Conservation (phyloP, 1,140 invertebrate genomes). For the Fragariocoptes setiger region DNA sequence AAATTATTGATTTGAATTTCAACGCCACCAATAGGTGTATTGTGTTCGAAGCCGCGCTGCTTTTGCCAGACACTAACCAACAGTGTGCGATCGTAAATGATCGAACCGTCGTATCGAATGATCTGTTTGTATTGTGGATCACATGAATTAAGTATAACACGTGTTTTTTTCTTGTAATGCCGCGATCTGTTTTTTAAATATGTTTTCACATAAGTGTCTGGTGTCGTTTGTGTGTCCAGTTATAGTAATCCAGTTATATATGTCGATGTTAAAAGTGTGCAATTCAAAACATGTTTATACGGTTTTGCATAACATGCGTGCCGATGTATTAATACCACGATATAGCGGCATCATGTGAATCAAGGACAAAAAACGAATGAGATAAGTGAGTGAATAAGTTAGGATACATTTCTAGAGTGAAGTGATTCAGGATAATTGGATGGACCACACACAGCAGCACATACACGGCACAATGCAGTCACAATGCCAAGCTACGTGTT, state of each 20-base stretch:
- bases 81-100: slow-evolving; percentile 45
- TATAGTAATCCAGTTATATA: too few relatives aligned
- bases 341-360: not conserved
- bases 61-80: slow-evolving; percentile 65
- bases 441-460: too few relatives aligned
- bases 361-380: not conserved
- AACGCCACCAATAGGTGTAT: slow-evolving; percentile 47
- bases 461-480: too few relatives aligned
- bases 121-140: slow-evolving; percentile 58
- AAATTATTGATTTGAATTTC: slow-evolving; percentile 46
- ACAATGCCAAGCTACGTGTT: too few relatives aligned
- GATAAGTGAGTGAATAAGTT: too few relatives aligned
- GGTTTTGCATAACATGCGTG: too few relatives aligned
- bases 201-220: slow-evolving; percentile 75
- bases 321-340: too few relatives aligned
- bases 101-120: slow-evolving; percentile 46
- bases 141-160: slow-evolving; percentile 35
- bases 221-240: too few relatives aligned
- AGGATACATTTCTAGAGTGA: too few relatives aligned
- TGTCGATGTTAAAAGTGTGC: too few relatives aligned
- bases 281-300: too few relatives aligned
- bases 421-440: too few relatives aligned
- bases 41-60: slow-evolving; percentile 41
- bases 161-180: slow-evolving; percentile 63
- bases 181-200: slow-evolving; percentile 55